Evolutionary conservation across 2,113 vertebrate genomes (phyloP), one percentile per base, ranked within the genome.

Genomic region (Tragelaphus imberbis): DNA sequence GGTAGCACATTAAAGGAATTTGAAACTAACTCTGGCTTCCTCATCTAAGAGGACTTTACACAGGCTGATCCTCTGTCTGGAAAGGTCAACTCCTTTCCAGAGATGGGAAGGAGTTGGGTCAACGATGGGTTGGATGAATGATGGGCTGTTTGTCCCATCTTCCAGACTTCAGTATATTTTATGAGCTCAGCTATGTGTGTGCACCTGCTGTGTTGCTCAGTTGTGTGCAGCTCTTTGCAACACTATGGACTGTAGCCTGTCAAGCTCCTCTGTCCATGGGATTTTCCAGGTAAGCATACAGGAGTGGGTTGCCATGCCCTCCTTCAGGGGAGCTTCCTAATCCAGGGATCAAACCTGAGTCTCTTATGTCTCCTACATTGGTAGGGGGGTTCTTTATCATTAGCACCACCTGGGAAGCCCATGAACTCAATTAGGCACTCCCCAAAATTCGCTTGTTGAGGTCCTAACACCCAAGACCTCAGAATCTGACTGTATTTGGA

Each of bases 171-270:
- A 49, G 61, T 65, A 49, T 49, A 75, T 21, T 33, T 75, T 49
- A 77, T n/a, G 40, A 44, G 7, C 65, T 49, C 36, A 23, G 5
- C 17, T 28, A 11, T 28, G 53, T 36, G 10, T 3, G 5, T 40
- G n/a, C 19, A 71, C 10, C n/a, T 1, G 0, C 19, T 40, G 19
- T 1, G 0, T 71, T 71, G 19, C 68, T 12, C n/a, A 23, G 68
- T 23, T 5, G 3, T 36, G 68, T 71, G n/a, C 19, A 23, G n/a
- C n/a, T 71, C 19, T 40, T 12, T 40, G n/a, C 68, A 40, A 71
- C 19, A 40, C 68, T 71, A 6, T 23, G n/a, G n/a, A 71, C 68
- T 71, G 36, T 40, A 71, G 68, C n/a, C 19, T 1, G 0, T 40
- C n/a, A 40, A 71, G 68, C n/a, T 71, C 2, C 9, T 23, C 8